Conservation (phyloP, 1,140 invertebrate species). For the Lordiphosa mommai region DNA sequence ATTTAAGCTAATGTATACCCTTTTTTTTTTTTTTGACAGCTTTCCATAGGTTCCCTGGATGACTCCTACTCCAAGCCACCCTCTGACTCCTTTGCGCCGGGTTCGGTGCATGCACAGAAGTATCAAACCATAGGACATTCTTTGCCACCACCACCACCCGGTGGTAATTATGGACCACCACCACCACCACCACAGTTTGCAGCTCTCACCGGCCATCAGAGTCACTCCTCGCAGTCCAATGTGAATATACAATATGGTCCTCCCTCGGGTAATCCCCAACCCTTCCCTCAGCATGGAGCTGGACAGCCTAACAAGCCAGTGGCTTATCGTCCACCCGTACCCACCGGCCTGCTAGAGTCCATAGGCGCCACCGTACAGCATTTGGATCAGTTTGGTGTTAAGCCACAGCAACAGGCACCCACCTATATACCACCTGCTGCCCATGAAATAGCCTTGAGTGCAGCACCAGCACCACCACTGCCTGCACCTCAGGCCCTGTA, state of each 20-base stretch:
- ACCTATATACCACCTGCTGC: slow-evolving; percentile 85
- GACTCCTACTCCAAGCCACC: slow-evolving; percentile 65
- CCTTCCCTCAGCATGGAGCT: slow-evolving; percentile 61
- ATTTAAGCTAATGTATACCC: neutral
- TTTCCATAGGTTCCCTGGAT: slow-evolving; percentile 45
- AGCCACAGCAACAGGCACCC: slow-evolving; percentile 77
- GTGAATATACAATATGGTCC: slow-evolving; percentile 68
- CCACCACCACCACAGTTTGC: slow-evolving; percentile 77
- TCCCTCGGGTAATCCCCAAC: slow-evolving; percentile 63
- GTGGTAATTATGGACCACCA: slow-evolving; percentile 25
- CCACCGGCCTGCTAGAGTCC: slow-evolving; percentile 83
- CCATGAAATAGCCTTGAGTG: slow-evolving; percentile 80
- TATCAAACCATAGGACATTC: slow-evolving; percentile 41
- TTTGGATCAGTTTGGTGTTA: slow-evolving; percentile 77
- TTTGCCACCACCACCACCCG: slow-evolving; percentile 13
- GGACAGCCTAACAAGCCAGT: slow-evolving; percentile 82
- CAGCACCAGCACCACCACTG: slow-evolving; percentile 11
- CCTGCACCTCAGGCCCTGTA: slow-evolving; percentile 32
- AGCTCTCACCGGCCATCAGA: slow-evolving; percentile 48
- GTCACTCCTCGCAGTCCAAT: slow-evolving; percentile 20
- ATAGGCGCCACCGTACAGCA: slow-evolving; percentile 82
- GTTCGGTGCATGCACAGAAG: slow-evolving; percentile 49
- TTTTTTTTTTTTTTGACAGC: slow-evolving; percentile 4
- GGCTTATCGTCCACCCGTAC: slow-evolving; percentile 86
- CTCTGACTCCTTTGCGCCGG: slow-evolving; percentile 57